Evolutionary conservation across 92 coral and sea anemone genomes (phyloP), one percentile per base, ranked within the genome.

Genomic region (Desmophyllum pertusum): DNA sequence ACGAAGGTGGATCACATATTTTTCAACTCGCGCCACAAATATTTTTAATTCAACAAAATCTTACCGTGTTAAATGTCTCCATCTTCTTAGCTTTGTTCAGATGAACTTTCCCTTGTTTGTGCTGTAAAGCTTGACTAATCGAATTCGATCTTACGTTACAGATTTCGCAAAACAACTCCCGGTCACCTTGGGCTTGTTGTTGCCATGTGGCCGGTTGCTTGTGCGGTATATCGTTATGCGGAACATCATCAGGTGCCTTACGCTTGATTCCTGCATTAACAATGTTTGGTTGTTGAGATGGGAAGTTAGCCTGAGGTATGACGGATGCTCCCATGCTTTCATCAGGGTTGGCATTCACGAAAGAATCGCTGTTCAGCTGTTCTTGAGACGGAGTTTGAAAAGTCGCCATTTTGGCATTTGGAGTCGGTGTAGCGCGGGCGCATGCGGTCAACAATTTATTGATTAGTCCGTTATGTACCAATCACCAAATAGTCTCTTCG

Each of bases 51-150:
- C 15, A 46, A 46, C 19, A 0, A 46, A 46, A 46, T 6, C 64
- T 25, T 57, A 57, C 78, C 46, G 78, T 35, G 29, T 33, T 38
- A 15, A 70, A 70, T 19, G 31, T 4, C 40, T 53, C 70, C 18
- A 17, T 17, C 33, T 25, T 81, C 78, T 23, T 70, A 5, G 29
- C 70, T 70, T 95, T 95, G 4, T 88, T 85, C 55, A 53, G 78
- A 77, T 95, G 98, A 53, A 80, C 70, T 88, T 92, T 95, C 1
- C 98, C 98, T 11, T 89, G 85, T 76, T 75, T 93, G 86, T 95
- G 98, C 67, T 95, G 93, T 65, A 79, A 78, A 13, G 98, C 94
- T 77, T 95, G 98, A 70, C 87, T 87, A 18, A 89, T 74, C 5
- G 98, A 95, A 69, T 95, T 95, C 37, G 92, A 87, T 29, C 78